A percentile compares a stretch with the other conserved stretches of the same genome.
Evolutionary conservation across 2,797 vertebrate genomes (phyloP).

Genomic region (Neostethus bicornis): DNA sequence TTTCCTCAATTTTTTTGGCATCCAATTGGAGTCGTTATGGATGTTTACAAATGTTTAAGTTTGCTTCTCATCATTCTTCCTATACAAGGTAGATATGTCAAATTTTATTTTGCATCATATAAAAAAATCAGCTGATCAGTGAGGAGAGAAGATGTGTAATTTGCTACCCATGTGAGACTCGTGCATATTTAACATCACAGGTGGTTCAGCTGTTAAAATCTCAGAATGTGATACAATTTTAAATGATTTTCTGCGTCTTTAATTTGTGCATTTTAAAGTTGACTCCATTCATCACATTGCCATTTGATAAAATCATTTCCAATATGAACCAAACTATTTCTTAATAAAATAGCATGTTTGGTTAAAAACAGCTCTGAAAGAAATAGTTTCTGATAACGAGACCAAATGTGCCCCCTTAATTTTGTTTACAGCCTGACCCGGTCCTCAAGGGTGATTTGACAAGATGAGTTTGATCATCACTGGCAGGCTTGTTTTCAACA

Average conservation of each 20-base stretch:
- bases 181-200: not conserved
- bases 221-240: not conserved
- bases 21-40: conserved; percentile 49
- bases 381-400: no score
- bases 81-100: conserved; percentile 62
- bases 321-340: not conserved
- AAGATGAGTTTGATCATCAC: conserved; percentile 16
- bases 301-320: no score
- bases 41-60: conserved; percentile 58
- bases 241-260: no score
- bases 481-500: not conserved
- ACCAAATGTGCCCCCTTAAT: not conserved
- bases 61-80: conserved; percentile 61
- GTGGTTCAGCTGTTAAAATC: not conserved
- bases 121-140: not conserved
- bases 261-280: no score
- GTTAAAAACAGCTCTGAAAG: not conserved
- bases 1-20: conserved; percentile 21
- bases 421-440: conserved; percentile 2
- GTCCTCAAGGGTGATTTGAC: conserved; percentile 8
- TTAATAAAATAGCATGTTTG: not conserved
- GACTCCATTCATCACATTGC: no score
- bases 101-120: not conserved
- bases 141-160: not conserved
- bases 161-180: not conserved